These are phyloP conservation scores for Leucopsar rothschildi DNA, from an alignment of 2,113 vertebrate species.

Conservation along the genomic window DNA sequence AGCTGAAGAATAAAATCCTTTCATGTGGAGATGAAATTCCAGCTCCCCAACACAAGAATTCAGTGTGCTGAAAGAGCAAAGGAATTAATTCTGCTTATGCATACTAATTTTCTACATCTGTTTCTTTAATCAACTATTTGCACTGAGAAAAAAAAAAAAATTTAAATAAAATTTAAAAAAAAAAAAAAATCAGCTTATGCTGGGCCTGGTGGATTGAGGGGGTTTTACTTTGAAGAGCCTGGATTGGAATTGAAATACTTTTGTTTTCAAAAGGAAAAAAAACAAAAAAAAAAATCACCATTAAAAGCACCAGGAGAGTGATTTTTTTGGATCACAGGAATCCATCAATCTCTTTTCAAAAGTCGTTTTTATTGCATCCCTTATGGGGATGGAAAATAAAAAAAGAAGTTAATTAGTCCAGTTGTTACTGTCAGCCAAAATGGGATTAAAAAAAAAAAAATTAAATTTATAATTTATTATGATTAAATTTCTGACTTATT, in stretches of 20 bases:
- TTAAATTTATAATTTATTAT: no score
- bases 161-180: not conserved
- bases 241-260: not conserved
- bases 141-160: not conserved
- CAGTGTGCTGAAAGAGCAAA: not conserved
- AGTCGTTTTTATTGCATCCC: not conserved
- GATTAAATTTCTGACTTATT: no score
- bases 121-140: slow-evolving; percentile 35
- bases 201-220: not conserved
- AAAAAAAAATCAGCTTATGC: not conserved
- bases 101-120: slow-evolving; percentile 43
- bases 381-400: not conserved
- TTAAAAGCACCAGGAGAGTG: not conserved
- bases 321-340: not conserved
- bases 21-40: slow-evolving; percentile 51
- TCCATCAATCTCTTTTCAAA: not conserved
- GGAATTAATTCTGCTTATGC: slow-evolving; percentile 55
- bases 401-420: not conserved
- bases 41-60: slow-evolving; percentile 7
- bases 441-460: not conserved
- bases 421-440: not conserved
- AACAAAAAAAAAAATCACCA: not conserved
- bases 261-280: not conserved
- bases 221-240: not conserved
- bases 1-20: slow-evolving; percentile 28